These are phyloP conservation scores for Limnephilus rhombicus DNA, from an alignment of 2,888 invertebrate species.

Conservation along the genomic window DNA sequence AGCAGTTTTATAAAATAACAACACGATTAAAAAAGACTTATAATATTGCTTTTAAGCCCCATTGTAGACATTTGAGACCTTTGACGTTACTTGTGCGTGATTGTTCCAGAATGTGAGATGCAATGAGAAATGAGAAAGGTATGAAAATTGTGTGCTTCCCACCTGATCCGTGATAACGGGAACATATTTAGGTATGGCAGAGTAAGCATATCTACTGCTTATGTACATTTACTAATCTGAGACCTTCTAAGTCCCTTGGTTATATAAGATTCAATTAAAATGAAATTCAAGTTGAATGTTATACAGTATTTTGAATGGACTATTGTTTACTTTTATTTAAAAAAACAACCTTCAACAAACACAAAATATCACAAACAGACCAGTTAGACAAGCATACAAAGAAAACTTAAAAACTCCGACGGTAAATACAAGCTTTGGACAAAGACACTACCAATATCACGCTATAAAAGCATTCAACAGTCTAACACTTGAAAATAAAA, in stretches of 20 bases:
- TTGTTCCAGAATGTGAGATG: background rate
- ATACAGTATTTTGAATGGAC: background rate
- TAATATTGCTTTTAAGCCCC: background rate
- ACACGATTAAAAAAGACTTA: background rate
- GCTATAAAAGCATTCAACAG: too few relatives aligned
- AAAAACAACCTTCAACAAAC: too few relatives aligned
- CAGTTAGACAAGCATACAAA: too few relatives aligned
- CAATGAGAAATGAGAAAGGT: background rate
- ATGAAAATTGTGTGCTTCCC: background rate
- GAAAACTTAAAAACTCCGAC: too few relatives aligned
- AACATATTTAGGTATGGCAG: background rate
- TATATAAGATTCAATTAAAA: background rate
- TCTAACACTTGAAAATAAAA: too few relatives aligned
- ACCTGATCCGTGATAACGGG: conserved; percentile 17
- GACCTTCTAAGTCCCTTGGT: background rate
- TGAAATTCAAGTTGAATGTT: background rate
- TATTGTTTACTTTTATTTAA: background rate
- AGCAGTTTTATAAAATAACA: background rate
- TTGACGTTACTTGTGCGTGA: background rate
- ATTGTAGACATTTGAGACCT: background rate
- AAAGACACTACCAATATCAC: too few relatives aligned
- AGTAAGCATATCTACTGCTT: background rate
- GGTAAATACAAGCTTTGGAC: too few relatives aligned
- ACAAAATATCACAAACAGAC: too few relatives aligned
- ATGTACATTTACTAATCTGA: background rate